Percentiles rank a stretch among this genome's conserved stretches.
Conservation (phyloP, 2,888 invertebrate species). For the Druceiella hillmani region DNA sequence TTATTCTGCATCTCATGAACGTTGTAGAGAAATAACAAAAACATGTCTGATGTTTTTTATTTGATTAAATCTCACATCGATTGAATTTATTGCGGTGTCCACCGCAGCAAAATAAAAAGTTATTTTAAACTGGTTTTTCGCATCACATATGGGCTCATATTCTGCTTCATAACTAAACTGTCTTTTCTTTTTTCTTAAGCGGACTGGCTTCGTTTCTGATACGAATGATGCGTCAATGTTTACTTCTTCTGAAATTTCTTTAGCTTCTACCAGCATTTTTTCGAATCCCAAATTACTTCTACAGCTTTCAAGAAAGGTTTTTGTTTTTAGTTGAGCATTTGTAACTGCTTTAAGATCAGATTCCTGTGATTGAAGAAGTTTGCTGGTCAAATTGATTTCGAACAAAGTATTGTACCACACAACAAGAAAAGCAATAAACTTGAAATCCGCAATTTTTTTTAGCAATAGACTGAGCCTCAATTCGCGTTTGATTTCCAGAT, state of each 20-base stretch:
- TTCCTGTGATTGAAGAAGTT: conserved; percentile 13
- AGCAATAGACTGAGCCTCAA: too few species aligned
- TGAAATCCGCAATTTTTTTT: too few species aligned
- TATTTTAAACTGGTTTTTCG: conserved; percentile 13
- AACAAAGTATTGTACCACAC: too few species aligned
- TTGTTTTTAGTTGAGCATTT: conserved; percentile 9
- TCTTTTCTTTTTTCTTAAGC: conserved; percentile 10
- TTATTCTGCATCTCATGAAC: too few species aligned
- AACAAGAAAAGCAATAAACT: too few species aligned
- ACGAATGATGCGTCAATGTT: conserved; percentile 13
- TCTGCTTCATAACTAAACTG: conserved; percentile 13
- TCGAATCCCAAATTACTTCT: conserved; percentile 12
- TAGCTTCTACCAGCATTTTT: conserved; percentile 14
- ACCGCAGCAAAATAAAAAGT: conserved; percentile 15
- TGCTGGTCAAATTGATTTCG: conserved; percentile 10
- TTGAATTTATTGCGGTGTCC: conserved; percentile 12
- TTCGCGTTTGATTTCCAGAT: too few species aligned
- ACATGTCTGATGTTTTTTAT: conserved; percentile 10
- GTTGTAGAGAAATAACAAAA: conserved; percentile 10
- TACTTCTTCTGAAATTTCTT: conserved; percentile 14
- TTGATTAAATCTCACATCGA: conserved; percentile 11
- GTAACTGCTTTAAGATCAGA: conserved; percentile 13
- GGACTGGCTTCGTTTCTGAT: conserved; percentile 11
- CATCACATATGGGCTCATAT: too few species aligned
- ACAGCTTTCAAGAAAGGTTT: conserved; percentile 13